Conservation (phyloP, 2,797 vertebrate species). For the Chromis chromis region DNA sequence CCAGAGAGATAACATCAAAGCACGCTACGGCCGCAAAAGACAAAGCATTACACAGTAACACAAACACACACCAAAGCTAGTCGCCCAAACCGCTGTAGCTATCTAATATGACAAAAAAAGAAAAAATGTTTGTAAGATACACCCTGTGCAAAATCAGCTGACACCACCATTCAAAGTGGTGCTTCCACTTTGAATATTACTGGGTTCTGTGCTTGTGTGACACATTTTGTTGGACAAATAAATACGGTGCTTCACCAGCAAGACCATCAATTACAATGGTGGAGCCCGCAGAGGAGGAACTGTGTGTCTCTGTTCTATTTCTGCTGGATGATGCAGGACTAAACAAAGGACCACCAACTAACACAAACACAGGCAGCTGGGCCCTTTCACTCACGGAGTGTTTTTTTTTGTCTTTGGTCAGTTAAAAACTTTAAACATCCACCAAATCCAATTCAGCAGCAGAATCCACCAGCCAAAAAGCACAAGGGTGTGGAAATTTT, state of each 20-base stretch:
- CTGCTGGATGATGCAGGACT: conserved; percentile 68
- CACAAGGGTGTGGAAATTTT: conserved; percentile 18
- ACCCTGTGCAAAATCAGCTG: conserved; percentile 35
- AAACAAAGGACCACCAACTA: conserved; percentile 74
- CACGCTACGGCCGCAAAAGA: conserved; percentile 28
- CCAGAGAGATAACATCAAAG: conserved; percentile 51
- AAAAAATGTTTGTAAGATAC: conserved; percentile 6
- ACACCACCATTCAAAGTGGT: conserved; percentile 32
- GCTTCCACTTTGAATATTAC: conserved; percentile 37
- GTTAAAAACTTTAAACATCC: conserved; percentile 14
- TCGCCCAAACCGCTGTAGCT: conserved; percentile 26
- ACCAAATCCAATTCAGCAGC: conserved; percentile 14
- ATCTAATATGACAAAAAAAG: conserved; percentile 21
- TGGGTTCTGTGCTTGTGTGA: conserved; percentile 40
- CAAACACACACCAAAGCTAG: conserved; percentile 25
- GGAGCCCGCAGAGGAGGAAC: conserved; percentile 29
- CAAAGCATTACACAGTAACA: conserved; percentile 34
- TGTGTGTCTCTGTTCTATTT: conserved; percentile 53
- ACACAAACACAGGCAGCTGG: conserved; percentile 52
- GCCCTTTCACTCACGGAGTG: conserved; percentile 31
- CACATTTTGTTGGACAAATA: conserved; percentile 42
- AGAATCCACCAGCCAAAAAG: background rate
- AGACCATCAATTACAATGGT: conserved; percentile 65
- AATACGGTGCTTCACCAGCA: conserved; percentile 60
- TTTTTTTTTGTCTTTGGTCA: conserved; percentile 19